phyloP scores from a whole-genome alignment of 2,888 invertebrate genomes.

The Caenorhabditis sp. region DNA sequence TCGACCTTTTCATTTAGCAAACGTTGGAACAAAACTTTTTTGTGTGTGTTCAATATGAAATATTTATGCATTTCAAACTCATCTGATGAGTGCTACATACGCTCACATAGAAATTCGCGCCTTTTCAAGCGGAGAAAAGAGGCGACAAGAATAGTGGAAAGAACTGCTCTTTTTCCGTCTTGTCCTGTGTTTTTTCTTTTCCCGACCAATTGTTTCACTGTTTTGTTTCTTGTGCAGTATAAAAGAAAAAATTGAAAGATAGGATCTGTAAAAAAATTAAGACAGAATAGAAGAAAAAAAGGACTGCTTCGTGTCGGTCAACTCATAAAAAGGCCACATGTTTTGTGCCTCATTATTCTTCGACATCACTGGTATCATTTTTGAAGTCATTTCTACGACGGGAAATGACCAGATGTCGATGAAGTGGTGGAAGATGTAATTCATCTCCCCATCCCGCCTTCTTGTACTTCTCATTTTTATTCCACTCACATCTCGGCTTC shows the following conservation, averaged over 20 bases:
- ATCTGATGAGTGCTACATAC: slow-evolving; percentile 50
- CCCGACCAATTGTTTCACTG: slow-evolving; percentile 13
- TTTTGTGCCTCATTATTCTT: slow-evolving; percentile 46
- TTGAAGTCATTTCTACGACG: slow-evolving; percentile 5
- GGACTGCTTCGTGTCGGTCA: slow-evolving; percentile 17
- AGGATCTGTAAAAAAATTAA: neutral
- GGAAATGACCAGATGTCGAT: slow-evolving; percentile 56
- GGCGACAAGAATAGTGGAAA: slow-evolving; percentile 25
- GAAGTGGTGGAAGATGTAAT: slow-evolving; percentile 32
- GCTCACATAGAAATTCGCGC: slow-evolving; percentile 41
- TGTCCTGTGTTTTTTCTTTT: slow-evolving; percentile 4
- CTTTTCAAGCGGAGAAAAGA: slow-evolving; percentile 38
- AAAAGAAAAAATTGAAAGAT: neutral
- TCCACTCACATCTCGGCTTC: slow-evolving; percentile 33
- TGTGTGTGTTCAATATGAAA: slow-evolving; percentile 50
- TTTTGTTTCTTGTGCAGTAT: slow-evolving; percentile 1
- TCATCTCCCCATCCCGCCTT: slow-evolving; percentile 48
- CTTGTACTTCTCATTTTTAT: slow-evolving; percentile 60
- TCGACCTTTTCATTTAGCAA: slow-evolving; percentile 28
- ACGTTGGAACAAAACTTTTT: slow-evolving; percentile 11
- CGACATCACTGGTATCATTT: slow-evolving; percentile 26
- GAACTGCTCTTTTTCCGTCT: slow-evolving; percentile 28
- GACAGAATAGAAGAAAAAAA: neutral
- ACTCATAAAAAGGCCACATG: slow-evolving; percentile 40
- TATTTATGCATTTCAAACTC: slow-evolving; percentile 59